Base-by-base conservation (phyloP, 2,113 vertebrate genomes). In the Dendropsophus ebraccatus region DNA sequence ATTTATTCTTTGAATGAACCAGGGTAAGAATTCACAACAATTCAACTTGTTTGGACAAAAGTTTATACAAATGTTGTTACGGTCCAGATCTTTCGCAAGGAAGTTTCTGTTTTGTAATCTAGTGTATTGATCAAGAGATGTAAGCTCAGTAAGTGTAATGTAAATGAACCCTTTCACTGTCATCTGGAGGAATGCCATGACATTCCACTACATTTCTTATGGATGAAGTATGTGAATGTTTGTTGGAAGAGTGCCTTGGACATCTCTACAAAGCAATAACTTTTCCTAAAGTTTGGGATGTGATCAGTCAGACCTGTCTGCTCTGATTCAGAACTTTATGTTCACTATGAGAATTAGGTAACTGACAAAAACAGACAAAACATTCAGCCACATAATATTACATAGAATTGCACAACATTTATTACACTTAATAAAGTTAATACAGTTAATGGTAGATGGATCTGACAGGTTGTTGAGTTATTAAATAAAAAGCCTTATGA, bases 261-360 rank as follows among this genome's bases (percentile, higher is more conserved):
- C 49, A 56, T 72, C 67, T 58, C 69, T 76, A 47, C 35, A 84
- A 84, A 76, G 52, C n/a, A 23, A 74, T 19, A 84, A 84, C 72
- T 84, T 84, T 84, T 54, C 76, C 17, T 60, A 76, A 10, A 62
- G n/a, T 76, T 76, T 84, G 56, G 72, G 23, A 84, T n/a, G 17
- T 76, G 72, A 84, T 84, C 82, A 76, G 82, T 76, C 49, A 83
- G 37, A 74, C n/a, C n/a, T n/a, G n/a, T n/a, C n/a, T n/a, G n/a
- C 23, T 60, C n/a, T 76, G 72, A 76, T 83, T 37, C 52, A 74
- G 13, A 30, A 28, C 32, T 58, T 70, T 14, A 70, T 21, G 19
- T 14, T 60, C 9, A 28, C 13, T 67, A 50, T 14, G 9, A 82
- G 47, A 69, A 72, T 72, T 70, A 32, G 52, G 52, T 58, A 47